Conservation (phyloP, 2,797 vertebrate species). For the Acomys russatus region DNA sequence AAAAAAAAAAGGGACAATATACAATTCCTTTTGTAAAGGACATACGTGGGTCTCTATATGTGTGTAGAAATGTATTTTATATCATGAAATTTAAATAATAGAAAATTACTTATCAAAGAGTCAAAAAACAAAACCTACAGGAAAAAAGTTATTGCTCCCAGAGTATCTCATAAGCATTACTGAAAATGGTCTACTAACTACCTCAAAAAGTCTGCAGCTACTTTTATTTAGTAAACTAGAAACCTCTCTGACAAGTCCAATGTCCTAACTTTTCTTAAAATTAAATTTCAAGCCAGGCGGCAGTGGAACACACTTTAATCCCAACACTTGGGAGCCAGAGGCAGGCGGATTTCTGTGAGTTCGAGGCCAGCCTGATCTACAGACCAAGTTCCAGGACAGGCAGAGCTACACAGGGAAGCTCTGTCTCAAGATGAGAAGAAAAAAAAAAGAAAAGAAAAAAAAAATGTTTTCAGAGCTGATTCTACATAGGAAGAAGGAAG, state of each 20-base stretch:
- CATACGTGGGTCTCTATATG: not conserved
- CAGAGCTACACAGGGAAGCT: too few relatives aligned
- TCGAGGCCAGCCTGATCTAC: too few relatives aligned
- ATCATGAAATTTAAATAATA: conserved; percentile 56
- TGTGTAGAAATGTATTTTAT: conserved; percentile 14
- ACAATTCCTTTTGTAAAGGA: not conserved
- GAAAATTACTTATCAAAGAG: conserved; percentile 53
- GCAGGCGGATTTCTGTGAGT: too few relatives aligned
- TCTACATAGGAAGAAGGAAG: conserved; percentile 21
- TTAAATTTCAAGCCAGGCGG: conserved; percentile 39
- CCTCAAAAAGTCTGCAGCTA: conserved; percentile 32
- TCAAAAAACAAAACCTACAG: conserved; percentile 58
- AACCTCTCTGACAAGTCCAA: conserved; percentile 17
- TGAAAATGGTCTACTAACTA: conserved; percentile 54
- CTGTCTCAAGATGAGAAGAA: too few relatives aligned
- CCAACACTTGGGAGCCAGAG: too few relatives aligned
- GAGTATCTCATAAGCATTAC: conserved; percentile 60
- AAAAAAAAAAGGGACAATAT: not conserved
- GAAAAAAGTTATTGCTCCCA: conserved; percentile 33
- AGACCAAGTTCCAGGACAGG: too few relatives aligned
- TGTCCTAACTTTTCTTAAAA: conserved; percentile 54
- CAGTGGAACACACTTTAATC: too few relatives aligned
- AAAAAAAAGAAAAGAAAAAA: not conserved
- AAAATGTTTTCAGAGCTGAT: conserved; percentile 35
- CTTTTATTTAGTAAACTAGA: conserved; percentile 63